A percentile compares a stretch with the other conserved stretches of the same genome.
These are phyloP conservation scores for Sphaerodactylus townsendi DNA, from an alignment of 2,113 vertebrate genomes.

Conservation along the genomic window DNA sequence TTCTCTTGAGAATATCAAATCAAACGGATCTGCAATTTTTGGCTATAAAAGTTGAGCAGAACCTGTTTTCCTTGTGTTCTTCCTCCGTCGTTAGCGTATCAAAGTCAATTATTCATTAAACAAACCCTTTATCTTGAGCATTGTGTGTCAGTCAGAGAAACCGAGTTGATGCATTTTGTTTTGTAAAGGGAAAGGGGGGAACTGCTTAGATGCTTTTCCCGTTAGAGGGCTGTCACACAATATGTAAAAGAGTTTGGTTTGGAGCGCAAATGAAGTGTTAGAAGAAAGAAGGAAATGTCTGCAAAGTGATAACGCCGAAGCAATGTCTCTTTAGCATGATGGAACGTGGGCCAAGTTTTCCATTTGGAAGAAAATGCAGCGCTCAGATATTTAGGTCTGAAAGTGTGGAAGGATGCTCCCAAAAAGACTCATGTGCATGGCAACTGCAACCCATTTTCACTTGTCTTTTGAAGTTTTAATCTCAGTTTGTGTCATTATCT, in stretches of 20 bases:
- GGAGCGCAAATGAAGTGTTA: conserved; percentile 32
- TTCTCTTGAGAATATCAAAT: conserved; percentile 15
- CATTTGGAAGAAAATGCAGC: conserved; percentile 57
- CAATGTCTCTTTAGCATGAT: conserved; percentile 54
- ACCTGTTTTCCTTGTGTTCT: background rate
- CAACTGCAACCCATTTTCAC: conserved; percentile 53
- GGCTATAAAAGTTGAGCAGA: conserved; percentile 17
- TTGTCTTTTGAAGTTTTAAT: conserved; percentile 74
- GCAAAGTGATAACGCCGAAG: conserved; percentile 38
- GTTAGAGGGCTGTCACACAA: conserved; percentile 23
- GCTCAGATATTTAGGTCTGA: conserved; percentile 66
- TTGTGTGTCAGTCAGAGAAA: conserved; percentile 15
- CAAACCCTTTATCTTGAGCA: conserved; percentile 48
- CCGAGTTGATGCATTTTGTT: conserved; percentile 45
- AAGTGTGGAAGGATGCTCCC: conserved; percentile 58
- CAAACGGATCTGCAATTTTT: background rate
- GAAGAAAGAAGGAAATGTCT: conserved; percentile 37
- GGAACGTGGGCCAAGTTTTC: conserved; percentile 55
- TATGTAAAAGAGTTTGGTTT: conserved; percentile 34
- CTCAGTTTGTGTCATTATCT: conserved; percentile 70
- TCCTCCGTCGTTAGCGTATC: conserved; percentile 26
- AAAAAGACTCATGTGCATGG: conserved; percentile 49
- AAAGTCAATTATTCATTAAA: conserved; percentile 36
- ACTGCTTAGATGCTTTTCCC: conserved; percentile 34
- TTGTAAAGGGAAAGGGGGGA: conserved; percentile 40